phyloP scores from a whole-genome alignment of 2,113 vertebrate species.

The Pseudois nayaur region DNA sequence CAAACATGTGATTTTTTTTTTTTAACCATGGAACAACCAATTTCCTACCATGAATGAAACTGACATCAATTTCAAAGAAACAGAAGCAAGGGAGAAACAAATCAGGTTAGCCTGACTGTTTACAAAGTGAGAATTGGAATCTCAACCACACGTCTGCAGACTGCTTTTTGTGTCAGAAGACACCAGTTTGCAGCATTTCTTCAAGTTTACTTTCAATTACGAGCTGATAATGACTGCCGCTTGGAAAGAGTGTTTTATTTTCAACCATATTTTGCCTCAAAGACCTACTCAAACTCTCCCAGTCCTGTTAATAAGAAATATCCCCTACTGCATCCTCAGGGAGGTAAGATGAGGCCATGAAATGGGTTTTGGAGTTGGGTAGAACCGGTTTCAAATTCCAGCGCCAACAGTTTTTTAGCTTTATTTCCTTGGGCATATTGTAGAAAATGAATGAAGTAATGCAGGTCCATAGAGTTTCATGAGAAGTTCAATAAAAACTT shows the following conservation, averaged over 20 bases:
- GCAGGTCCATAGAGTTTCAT: background rate
- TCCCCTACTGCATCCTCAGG: background rate
- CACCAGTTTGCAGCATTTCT: background rate
- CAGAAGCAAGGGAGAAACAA: background rate
- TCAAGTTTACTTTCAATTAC: constrained; percentile 13
- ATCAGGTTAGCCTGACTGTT: background rate
- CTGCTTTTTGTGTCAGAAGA: background rate
- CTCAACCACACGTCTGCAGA: background rate
- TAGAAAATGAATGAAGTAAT: background rate
- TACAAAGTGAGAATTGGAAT: constrained; percentile 22
- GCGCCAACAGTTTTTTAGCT: background rate
- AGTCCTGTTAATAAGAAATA: background rate
- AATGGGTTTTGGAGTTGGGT: background rate
- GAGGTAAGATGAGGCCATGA: background rate
- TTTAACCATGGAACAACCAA: background rate
- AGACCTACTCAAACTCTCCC: background rate
- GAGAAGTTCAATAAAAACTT: background rate
- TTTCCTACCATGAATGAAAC: constrained; percentile 29
- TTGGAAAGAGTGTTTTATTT: background rate
- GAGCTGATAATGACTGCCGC: background rate
- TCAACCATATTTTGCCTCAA: constrained; percentile 13
- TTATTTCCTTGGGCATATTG: background rate
- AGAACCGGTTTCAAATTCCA: background rate
- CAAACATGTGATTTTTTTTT: background rate
- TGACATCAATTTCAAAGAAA: constrained; percentile 47